Conservation (phyloP, 2,113 vertebrate species). For the Salvelinus alpinus region DNA sequence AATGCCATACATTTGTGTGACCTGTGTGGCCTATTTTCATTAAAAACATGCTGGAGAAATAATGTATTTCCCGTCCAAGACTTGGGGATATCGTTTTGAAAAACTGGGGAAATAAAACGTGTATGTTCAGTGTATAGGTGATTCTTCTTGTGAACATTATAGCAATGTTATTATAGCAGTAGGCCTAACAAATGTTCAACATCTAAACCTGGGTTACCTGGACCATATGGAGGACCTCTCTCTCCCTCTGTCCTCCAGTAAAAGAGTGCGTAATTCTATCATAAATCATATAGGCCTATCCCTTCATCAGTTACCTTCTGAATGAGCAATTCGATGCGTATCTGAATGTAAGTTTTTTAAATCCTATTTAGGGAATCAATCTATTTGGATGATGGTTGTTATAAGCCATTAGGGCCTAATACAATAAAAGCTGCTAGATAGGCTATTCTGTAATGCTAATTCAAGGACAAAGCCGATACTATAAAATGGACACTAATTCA, state of each 20-base stretch:
- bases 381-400: neutral
- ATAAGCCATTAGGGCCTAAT: neutral
- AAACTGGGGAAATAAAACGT: neutral
- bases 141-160: neutral
- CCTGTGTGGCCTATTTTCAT: too few relatives aligned
- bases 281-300: neutral
- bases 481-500: neutral
- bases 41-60: too few relatives aligned
- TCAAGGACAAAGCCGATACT: neutral
- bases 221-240: neutral
- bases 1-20: neutral
- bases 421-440: constrained; percentile 12
- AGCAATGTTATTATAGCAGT: neutral
- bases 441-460: neutral
- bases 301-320: neutral
- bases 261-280: neutral
- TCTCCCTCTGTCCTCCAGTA: constrained; percentile 7
- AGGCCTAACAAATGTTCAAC: neutral
- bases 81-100: neutral
- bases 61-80: too few relatives aligned
- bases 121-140: neutral
- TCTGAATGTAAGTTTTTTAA: too few relatives aligned
- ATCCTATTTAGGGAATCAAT: too few relatives aligned
- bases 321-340: too few relatives aligned
- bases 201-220: neutral